Base-by-base conservation (phyloP, 2,113 vertebrate genomes). In the Dascyllus trimaculatus region DNA sequence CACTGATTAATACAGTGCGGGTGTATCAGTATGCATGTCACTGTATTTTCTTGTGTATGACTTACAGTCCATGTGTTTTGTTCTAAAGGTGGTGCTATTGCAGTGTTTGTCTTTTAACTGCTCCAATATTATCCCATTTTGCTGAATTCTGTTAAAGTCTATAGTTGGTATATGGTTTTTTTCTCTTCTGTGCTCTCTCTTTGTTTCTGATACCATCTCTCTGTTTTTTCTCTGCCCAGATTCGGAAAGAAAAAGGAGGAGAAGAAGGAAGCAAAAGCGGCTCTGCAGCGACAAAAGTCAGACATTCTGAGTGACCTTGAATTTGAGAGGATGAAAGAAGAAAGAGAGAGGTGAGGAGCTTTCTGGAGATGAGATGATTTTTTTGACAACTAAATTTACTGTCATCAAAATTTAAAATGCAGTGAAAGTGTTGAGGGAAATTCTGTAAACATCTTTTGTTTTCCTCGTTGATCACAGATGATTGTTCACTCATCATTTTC, bases 181-280 rank as follows among this genome's bases (percentile, higher is more conserved):
- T 46, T 46, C 29, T 14, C 5, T 24, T 26, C n/a, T 43, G 5
- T n/a, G 17, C 0, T 43, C 11, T 9, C 1, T 2, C 17, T 17
- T n/a, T 5, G 63, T 22, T 71, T 74, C 22, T 46, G 15, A 24
- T 51, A 4, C 19, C 0, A 32, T 63, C 18, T 49, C 11, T 54
- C 7, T 68, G 0, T 71, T 48, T 66, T 85, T 25, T 88, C 77
- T 68, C 81, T 82, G 29, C 85, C 56, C 90, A 99, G 98, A 90
- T 98, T 99, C 84, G 96, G 96, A 29, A 99, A 98, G 94, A 98
- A 96, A 88, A 99, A 96, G 78, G 97, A 99, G 11, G 96, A 97
- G 53, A 98, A 96, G 92, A 97, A 97, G 87, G 96, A 97, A 61
- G 94, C 94, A 53, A 98, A 97, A 79, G 76, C 86, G 1, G 85